These are phyloP conservation scores for Acanthacorydalis orientalis DNA, from an alignment of 2,888 invertebrate genomes.

Conservation along the genomic window DNA sequence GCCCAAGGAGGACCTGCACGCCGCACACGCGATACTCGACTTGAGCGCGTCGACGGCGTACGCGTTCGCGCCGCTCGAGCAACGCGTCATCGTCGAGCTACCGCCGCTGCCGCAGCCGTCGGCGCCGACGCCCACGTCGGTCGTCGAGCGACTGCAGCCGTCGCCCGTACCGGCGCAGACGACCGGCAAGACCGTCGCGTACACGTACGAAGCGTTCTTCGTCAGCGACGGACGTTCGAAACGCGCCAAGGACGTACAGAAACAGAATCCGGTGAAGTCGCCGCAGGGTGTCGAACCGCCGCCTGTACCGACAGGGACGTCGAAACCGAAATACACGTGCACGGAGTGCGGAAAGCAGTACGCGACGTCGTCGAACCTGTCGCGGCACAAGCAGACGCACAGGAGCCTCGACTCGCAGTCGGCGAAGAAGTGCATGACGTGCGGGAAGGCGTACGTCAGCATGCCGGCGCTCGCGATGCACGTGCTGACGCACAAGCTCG, in stretches of 20 bases:
- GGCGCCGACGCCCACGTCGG: slow-evolving; percentile 16
- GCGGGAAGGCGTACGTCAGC: slow-evolving; percentile 90
- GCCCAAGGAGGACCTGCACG: slow-evolving; percentile 58
- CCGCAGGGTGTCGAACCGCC: background rate
- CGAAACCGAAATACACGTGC: slow-evolving; percentile 49
- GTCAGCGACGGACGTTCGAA: slow-evolving; percentile 80
- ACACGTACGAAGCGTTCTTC: slow-evolving; percentile 84
- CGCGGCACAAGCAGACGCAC: slow-evolving; percentile 82
- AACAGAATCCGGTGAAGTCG: slow-evolving; percentile 13
- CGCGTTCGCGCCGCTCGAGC: slow-evolving; percentile 16
- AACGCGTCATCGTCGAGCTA: background rate
- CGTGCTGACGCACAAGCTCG: slow-evolving; percentile 78
- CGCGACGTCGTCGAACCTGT: slow-evolving; percentile 77
- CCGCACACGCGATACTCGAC: slow-evolving; percentile 78
- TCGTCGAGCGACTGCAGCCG: slow-evolving; percentile 18
- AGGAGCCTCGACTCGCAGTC: slow-evolving; percentile 82
- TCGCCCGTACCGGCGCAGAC: slow-evolving; percentile 10
- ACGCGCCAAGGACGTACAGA: slow-evolving; percentile 12
- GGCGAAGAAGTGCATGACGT: slow-evolving; percentile 87
- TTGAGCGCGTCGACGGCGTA: slow-evolving; percentile 66
- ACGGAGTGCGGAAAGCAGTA: slow-evolving; percentile 83
- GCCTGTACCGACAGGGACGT: slow-evolving; percentile 9
- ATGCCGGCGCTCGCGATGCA: slow-evolving; percentile 96
- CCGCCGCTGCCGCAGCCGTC: slow-evolving; percentile 17
- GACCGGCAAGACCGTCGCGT: slow-evolving; percentile 58